Conservation (phyloP, 2,888 invertebrate species). For the Tenthredo distinguenda region DNA sequence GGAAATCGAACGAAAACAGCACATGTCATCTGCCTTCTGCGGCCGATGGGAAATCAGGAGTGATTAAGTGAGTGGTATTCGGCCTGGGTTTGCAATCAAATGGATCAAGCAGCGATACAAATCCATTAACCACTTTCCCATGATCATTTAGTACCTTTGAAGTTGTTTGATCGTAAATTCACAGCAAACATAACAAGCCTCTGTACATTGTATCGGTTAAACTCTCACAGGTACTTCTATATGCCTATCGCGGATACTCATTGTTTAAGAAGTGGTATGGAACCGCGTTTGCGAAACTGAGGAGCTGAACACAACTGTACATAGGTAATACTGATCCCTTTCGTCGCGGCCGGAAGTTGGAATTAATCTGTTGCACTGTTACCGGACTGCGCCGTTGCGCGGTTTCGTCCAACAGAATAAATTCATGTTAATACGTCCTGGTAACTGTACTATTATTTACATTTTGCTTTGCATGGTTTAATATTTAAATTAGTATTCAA, state of each 20-base stretch:
- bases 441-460: constrained; percentile 65
- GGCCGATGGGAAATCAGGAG: background rate
- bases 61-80: constrained; percentile 3
- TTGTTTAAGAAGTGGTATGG: constrained; percentile 3
- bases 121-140: constrained; percentile 40
- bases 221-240: background rate
- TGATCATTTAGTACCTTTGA: background rate
- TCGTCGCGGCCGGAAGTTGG: constrained; percentile 21
- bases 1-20: constrained; percentile 22
- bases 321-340: background rate
- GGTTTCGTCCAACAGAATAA: constrained; percentile 57
- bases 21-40: constrained; percentile 8
- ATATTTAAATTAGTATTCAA: constrained; percentile 66
- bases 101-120: constrained; percentile 8
- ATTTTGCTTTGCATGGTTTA: constrained; percentile 65
- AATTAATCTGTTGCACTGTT: constrained; percentile 31
- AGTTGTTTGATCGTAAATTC: constrained; percentile 38
- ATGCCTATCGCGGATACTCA: background rate
- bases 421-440: constrained; percentile 60
- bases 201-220: background rate
- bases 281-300: background rate
- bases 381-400: constrained; percentile 39
- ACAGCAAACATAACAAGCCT: background rate
- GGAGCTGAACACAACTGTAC: constrained; percentile 4
- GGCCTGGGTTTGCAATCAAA: constrained; percentile 8